A percentile compares a stretch with the other conserved stretches of the same genome.
Evolutionary conservation across 2,888 invertebrate species (phyloP).

Genomic region (Caenorhabditis plicata): DNA sequence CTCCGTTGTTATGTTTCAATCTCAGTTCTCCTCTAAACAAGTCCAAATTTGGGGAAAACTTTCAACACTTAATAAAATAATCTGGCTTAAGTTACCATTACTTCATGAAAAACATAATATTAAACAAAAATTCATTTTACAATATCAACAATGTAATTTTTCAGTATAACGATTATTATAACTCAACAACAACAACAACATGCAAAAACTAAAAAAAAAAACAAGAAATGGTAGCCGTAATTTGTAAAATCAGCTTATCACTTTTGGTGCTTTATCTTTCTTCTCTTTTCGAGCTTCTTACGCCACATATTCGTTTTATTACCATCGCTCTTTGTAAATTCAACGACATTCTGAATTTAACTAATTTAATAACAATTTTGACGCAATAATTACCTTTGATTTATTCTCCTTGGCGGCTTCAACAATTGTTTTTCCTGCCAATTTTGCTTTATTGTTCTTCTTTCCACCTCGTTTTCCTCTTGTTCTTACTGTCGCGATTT

Average conservation of each 20-base stretch:
- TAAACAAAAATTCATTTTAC: neutral
- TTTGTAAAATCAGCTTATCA: neutral
- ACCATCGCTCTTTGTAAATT: conserved; percentile 41
- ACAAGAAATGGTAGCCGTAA: neutral
- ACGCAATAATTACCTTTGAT: conserved; percentile 5
- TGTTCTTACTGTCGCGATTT: conserved; percentile 19
- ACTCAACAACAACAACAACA: neutral
- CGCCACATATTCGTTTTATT: conserved; percentile 58
- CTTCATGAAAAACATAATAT: neutral
- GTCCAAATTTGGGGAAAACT: neutral
- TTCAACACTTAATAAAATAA: neutral
- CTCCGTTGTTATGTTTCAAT: no score
- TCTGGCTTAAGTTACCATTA: neutral
- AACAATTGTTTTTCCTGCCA: conserved; percentile 33
- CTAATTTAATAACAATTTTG: neutral
- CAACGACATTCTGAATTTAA: conserved; percentile 38
- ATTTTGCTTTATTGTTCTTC: conserved; percentile 46
- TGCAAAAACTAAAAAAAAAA: neutral
- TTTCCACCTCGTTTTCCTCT: conserved; percentile 54
- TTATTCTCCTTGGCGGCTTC: conserved; percentile 29
- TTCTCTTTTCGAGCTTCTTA: conserved; percentile 61
- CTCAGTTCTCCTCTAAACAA: no score
- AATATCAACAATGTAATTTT: no score
- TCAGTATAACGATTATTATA: no score
- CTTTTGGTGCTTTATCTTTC: conserved; percentile 59